Evolutionary conservation across 1,140 invertebrate genomes (phyloP).

Genomic region (Campoletis sonorensis): DNA sequence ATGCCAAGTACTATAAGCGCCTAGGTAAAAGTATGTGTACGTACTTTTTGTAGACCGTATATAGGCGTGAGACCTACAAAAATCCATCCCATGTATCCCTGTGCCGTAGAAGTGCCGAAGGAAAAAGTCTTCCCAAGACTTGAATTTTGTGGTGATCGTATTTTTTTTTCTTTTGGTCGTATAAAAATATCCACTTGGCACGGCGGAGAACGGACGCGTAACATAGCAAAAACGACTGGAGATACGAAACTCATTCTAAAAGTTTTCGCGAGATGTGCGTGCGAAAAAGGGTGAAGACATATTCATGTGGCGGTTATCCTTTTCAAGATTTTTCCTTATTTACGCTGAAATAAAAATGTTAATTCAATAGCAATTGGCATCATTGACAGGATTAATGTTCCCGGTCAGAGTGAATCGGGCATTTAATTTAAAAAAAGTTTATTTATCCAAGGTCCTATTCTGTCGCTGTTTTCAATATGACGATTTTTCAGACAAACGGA

Average conservation of each 20-base stretch:
- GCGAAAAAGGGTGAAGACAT: conserved; percentile 20
- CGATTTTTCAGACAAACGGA: no score
- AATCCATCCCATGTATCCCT: not conserved
- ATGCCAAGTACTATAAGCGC: conserved; percentile 53
- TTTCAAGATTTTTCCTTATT: no score
- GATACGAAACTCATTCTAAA: conserved; percentile 29
- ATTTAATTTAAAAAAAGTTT: no score
- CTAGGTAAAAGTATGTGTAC: conserved; percentile 27
- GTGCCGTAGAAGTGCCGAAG: not conserved
- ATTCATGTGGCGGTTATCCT: no score
- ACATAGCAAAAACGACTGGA: not conserved
- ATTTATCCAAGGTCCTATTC: no score
- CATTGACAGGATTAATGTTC: no score
- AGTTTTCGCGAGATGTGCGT: conserved; percentile 6
- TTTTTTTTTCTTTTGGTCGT: conserved; percentile 15
- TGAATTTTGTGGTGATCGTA: not conserved
- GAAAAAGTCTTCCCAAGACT: conserved; percentile 9
- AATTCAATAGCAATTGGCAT: no score
- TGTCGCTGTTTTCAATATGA: no score
- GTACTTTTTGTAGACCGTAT: conserved; percentile 28
- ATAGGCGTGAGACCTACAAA: not conserved
- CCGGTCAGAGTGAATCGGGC: no score
- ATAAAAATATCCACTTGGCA: not conserved
- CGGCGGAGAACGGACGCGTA: not conserved
- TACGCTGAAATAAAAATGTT: no score